Evolutionary conservation across 2,888 invertebrate genomes (phyloP).

Genomic region (Thalpophila matura): DNA sequence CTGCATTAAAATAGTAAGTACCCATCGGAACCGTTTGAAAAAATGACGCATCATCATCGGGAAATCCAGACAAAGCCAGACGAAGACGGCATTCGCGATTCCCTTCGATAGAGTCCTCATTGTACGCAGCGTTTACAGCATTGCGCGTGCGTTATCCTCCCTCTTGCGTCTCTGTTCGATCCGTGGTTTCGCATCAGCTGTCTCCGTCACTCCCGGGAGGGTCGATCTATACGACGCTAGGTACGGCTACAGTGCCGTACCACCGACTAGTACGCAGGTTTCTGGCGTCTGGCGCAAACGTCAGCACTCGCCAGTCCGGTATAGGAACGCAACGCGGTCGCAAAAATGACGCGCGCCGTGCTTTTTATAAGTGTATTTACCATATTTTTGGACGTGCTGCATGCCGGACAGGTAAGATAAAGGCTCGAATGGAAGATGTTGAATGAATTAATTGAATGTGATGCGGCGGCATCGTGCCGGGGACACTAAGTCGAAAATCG

Average conservation of each 20-base stretch:
- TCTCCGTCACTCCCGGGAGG: conserved; percentile 84
- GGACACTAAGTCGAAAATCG: conserved; percentile 84
- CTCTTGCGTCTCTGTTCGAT: conserved; percentile 74
- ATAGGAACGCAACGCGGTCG: conserved; percentile 84
- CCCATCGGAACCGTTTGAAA: conserved; percentile 62
- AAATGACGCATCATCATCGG: conserved; percentile 88
- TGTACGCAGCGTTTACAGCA: conserved; percentile 83
- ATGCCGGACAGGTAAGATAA: conserved; percentile 89
- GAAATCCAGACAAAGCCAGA: conserved; percentile 88
- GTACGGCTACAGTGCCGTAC: conserved; percentile 86
- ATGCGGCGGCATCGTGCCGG: conserved; percentile 51
- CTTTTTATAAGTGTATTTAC: conserved; percentile 91
- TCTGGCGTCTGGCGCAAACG: conserved; percentile 84
- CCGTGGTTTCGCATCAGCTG: conserved; percentile 51
- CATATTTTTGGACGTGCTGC: conserved; percentile 91
- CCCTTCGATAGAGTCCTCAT: conserved; percentile 83
- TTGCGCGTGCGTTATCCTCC: conserved; percentile 87
- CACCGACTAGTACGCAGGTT: conserved; percentile 88
- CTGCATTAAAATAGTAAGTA: conserved; percentile 58
- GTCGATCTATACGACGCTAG: conserved; percentile 90
- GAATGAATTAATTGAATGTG: conserved; percentile 44
- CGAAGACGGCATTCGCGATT: conserved; percentile 86
- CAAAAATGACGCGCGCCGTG: conserved; percentile 92
- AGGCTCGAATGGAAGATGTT: conserved; percentile 54
- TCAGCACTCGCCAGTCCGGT: conserved; percentile 78